These are phyloP conservation scores for Cotesia glomerata DNA, from an alignment of 1,140 invertebrate genomes.

Conservation along the genomic window DNA sequence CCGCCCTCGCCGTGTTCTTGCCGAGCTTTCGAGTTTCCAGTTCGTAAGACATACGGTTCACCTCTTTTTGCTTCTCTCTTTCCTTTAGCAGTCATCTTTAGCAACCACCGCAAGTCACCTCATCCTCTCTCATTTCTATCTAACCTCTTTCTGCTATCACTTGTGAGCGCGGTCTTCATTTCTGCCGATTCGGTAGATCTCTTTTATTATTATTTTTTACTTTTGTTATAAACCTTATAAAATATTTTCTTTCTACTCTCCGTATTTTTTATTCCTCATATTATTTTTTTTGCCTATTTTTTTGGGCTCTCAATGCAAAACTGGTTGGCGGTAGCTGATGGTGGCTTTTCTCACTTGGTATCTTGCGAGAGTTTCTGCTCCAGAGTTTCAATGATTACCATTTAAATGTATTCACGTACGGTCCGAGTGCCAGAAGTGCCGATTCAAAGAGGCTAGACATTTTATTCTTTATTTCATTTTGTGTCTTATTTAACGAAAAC, in stretches of 20 bases:
- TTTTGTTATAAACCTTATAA: not conserved
- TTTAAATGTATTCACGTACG: conserved; percentile 44
- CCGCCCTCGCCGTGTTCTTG: conserved; percentile 26
- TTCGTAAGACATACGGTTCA: conserved; percentile 23
- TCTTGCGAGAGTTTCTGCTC: conserved; percentile 5
- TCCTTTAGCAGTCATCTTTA: not conserved
- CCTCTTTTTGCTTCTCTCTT: not conserved
- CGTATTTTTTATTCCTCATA: not conserved
- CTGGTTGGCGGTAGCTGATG: not conserved
- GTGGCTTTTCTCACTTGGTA: conserved; percentile 9
- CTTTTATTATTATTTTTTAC: not conserved
- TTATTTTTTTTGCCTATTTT: too few species aligned
- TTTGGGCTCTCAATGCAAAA: too few species aligned
- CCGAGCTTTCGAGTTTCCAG: conserved; percentile 23
- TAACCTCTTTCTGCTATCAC: not conserved
- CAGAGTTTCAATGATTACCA: conserved; percentile 39
- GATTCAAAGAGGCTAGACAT: not conserved
- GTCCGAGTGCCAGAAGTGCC: conserved; percentile 16
- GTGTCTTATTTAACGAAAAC: not conserved
- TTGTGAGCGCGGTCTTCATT: conserved; percentile 14
- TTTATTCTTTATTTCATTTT: not conserved
- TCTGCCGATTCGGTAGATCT: conserved; percentile 23
- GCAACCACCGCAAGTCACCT: too few species aligned
- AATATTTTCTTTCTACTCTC: too few species aligned
- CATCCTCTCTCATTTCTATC: not conserved